These are phyloP conservation scores for Caligus rogercresseyi DNA, from an alignment of 1,140 invertebrate species.

Conservation along the genomic window DNA sequence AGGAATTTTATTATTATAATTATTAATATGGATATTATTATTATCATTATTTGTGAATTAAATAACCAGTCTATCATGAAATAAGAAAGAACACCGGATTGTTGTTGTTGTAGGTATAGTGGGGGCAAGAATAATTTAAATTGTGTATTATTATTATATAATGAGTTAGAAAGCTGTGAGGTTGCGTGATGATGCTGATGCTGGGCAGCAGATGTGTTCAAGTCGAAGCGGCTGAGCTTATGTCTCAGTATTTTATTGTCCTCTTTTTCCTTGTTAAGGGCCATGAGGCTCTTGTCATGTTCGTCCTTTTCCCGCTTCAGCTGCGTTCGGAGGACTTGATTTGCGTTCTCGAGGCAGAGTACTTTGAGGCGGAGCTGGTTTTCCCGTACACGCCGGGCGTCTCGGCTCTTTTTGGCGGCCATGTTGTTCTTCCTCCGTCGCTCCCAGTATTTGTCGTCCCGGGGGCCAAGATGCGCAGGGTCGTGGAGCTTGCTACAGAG, in stretches of 20 bases:
- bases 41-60: too few species aligned
- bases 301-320: neutral
- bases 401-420: conserved; percentile 73
- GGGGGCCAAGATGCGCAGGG: conserved; percentile 37
- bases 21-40: too few species aligned
- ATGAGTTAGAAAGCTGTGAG: neutral
- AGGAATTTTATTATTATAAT: too few species aligned
- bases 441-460: conserved; percentile 76
- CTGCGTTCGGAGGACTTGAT: conserved; percentile 1
- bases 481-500: conserved; percentile 38
- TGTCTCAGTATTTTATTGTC: neutral
- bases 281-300: neutral
- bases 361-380: conserved; percentile 43
- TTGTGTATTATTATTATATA: too few species aligned
- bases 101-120: too few species aligned
- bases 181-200: neutral
- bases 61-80: too few species aligned
- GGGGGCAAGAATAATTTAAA: too few species aligned
- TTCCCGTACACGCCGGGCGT: conserved; percentile 62
- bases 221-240: neutral
- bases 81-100: too few species aligned
- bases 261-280: neutral
- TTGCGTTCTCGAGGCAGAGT: conserved; percentile 12
- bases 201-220: neutral
- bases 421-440: conserved; percentile 65